Evolutionary conservation across 2,113 vertebrate genomes (phyloP), one percentile per base, ranked within the genome.

Genomic region (Azemiops feae): DNA sequence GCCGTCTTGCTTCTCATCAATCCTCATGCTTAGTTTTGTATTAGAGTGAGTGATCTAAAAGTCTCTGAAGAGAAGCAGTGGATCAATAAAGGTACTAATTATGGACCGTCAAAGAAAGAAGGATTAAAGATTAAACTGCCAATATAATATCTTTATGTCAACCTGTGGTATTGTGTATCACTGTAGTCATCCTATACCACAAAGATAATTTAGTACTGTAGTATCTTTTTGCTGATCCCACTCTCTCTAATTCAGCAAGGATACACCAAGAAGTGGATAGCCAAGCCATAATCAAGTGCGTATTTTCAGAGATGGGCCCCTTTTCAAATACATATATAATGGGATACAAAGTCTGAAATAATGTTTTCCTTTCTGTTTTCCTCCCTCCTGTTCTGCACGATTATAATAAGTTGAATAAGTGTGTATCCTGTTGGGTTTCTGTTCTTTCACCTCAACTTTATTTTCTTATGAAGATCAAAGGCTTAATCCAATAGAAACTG

Each of bases 381-480:
- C 53, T 30, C 43, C 20, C 27, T 53, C 27, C 64, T 58, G 1
- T 9, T 22, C 88, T n/a, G 54, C 45, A 6, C 1, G 54, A 53
- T 30, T 89, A 64, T 9, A 91, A 55, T 5, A 30, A 27, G 47
- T 89, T 74, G 88, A 74, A 54, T 89, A 43, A 50, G 92, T 81
- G 8, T 81, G 2, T 22, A 4, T 20, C 22, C 34, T 22, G 5
- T 20, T 22, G 74, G 50, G 34, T 16, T 85, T 85, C 88, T 57
- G 39, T 91, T n/a, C 50, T 55, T 57, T 18, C 45, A 14, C 2
- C 43, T 47, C 18, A 43, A 1, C 22, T 87, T 92, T 92, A 69
- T 92, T 89, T 92, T 34, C 92, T 92, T 34, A 85, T 89, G 57
- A 89, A 85, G 45, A 25, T 34, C 27, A 81, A 90, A 43, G 60